A percentile compares a stretch with the other conserved stretches of the same genome.
Conservation (phyloP, 2,797 vertebrate species). For the Carduelis carduelis region DNA sequence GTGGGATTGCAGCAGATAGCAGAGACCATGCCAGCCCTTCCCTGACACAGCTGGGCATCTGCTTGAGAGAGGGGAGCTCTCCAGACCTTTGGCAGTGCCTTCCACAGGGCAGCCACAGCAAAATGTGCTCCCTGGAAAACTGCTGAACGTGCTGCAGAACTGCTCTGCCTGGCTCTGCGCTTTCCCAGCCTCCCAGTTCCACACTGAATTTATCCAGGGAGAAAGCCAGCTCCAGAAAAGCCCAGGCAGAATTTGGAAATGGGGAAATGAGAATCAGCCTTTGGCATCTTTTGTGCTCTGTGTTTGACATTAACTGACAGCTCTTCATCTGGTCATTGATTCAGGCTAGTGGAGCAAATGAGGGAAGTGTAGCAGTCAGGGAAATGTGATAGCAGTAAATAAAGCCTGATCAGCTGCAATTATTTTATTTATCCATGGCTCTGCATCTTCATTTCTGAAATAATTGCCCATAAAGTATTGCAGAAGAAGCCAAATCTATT, state of each 20-base stretch:
- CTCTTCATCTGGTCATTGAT: background rate
- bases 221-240: background rate
- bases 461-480: constrained; percentile 40
- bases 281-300: background rate
- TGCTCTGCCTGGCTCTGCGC: background rate
- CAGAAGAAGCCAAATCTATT: constrained; percentile 52
- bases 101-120: background rate
- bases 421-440: constrained; percentile 52
- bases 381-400: background rate
- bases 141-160: background rate
- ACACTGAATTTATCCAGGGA: background rate
- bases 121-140: background rate
- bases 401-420: constrained; percentile 29
- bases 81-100: background rate
- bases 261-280: background rate
- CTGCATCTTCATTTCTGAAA: constrained; percentile 37
- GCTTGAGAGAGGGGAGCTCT: background rate
- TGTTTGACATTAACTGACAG: background rate
- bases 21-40: background rate
- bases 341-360: background rate
- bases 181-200: background rate
- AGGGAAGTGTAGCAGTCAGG: background rate
- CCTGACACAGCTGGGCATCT: background rate
- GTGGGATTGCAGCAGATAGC: background rate
- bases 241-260: background rate